Evolutionary conservation across 2,113 vertebrate species (phyloP).

Genomic region (Sinocyclocheilus anshuiensis): DNA sequence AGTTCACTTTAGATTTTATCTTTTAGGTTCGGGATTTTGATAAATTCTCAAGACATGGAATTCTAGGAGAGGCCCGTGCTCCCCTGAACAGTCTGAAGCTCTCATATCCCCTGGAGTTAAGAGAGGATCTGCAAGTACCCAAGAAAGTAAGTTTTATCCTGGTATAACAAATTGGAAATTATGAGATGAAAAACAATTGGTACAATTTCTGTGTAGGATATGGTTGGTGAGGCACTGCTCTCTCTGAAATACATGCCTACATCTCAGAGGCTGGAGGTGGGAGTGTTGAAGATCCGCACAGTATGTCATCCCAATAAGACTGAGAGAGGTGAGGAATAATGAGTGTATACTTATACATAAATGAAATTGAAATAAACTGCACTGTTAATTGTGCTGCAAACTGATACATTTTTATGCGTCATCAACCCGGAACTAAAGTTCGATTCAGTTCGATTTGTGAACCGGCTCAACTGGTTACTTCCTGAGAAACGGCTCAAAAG

Average conservation of each 20-base stretch:
- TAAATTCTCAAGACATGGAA: slow-evolving; percentile 74
- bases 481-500: too few species aligned
- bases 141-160: slow-evolving; percentile 69
- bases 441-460: too few species aligned
- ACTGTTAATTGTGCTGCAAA: background rate
- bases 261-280: slow-evolving; percentile 77
- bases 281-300: slow-evolving; percentile 74
- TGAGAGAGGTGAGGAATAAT: slow-evolving; percentile 52
- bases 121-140: slow-evolving; percentile 69
- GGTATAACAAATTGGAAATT: background rate
- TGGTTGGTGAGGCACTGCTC: slow-evolving; percentile 76
- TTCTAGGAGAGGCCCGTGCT: slow-evolving; percentile 73
- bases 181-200: background rate
- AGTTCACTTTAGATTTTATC: background rate
- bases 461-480: too few species aligned
- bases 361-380: background rate
- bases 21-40: slow-evolving; percentile 77
- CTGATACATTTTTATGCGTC: background rate
- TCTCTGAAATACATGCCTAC: slow-evolving; percentile 78
- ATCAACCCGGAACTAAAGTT: too few species aligned
- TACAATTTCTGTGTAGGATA: slow-evolving; percentile 65
- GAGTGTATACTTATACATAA: background rate
- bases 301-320: slow-evolving; percentile 39
- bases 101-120: slow-evolving; percentile 70
- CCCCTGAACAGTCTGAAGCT: slow-evolving; percentile 65